Evolutionary conservation across 2,797 vertebrate genomes (phyloP).

Genomic region (Falco biarmicus): DNA sequence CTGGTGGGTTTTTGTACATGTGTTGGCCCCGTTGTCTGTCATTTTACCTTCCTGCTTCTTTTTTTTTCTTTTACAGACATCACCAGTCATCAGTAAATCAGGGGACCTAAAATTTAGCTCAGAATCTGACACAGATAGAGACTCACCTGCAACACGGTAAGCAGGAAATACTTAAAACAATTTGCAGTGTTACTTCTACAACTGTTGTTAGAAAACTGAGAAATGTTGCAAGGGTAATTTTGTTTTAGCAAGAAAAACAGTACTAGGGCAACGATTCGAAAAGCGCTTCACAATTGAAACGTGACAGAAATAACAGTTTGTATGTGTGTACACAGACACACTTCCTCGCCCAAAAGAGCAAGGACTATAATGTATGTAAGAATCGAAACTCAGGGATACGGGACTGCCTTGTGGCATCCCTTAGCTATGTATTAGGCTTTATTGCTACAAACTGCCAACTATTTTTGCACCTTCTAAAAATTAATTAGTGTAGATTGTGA

Average conservation of each 20-base stretch:
- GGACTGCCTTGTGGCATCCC: neutral
- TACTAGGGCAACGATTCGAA: neutral
- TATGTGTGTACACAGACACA: neutral
- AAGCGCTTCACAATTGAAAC: neutral
- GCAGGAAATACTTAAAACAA: constrained; percentile 55
- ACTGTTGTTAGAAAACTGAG: neutral
- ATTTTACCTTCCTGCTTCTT: constrained; percentile 45
- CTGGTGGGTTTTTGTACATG: constrained; percentile 67
- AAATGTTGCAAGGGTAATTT: neutral
- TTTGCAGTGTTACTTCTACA: constrained; percentile 4
- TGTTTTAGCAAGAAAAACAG: neutral
- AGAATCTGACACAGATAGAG: constrained; percentile 81
- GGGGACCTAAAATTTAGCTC: constrained; percentile 83
- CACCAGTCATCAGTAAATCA: constrained; percentile 81
- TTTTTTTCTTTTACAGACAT: constrained; percentile 79
- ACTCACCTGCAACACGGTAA: constrained; percentile 81
- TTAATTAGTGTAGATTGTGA: neutral
- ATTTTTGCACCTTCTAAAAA: neutral
- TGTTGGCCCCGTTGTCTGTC: constrained; percentile 39
- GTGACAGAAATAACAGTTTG: neutral
- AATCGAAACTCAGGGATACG: neutral
- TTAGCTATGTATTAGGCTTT: neutral
- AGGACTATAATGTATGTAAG: neutral
- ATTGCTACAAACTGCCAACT: neutral
- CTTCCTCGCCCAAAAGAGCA: neutral